phyloP scores from a whole-genome alignment of 2,888 invertebrate species.

The Dilophus febrilis region DNA sequence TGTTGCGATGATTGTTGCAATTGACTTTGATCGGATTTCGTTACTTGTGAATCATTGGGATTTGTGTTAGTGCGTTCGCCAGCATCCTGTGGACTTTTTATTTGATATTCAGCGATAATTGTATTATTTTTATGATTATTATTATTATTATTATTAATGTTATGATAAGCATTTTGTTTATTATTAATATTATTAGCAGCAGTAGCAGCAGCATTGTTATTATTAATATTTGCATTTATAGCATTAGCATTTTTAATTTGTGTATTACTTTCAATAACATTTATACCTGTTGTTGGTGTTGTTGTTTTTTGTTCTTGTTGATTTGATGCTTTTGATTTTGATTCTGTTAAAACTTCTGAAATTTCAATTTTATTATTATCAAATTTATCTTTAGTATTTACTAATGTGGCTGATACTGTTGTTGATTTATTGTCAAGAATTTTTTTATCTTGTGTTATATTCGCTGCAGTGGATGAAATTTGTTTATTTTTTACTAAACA shows the following conservation, averaged over 20 bases:
- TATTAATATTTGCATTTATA: background rate
- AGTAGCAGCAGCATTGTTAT: background rate
- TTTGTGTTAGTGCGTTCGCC: background rate
- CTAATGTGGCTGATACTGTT: background rate
- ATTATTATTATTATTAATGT: background rate
- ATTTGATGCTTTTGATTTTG: too few relatives aligned
- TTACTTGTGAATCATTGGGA: background rate
- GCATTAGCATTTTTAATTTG: background rate
- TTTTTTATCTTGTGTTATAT: constrained; percentile 7
- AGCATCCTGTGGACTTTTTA: constrained; percentile 2
- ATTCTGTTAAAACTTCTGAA: too few relatives aligned
- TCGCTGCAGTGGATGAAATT: too few relatives aligned
- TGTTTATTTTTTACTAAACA: constrained; percentile 9
- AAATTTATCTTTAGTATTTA: background rate
- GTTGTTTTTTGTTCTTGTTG: too few relatives aligned
- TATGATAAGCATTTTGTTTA: background rate
- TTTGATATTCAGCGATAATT: background rate
- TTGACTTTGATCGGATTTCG: too few relatives aligned
- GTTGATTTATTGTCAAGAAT: background rate
- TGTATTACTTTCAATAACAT: background rate
- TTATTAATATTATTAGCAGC: background rate
- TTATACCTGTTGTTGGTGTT: too few relatives aligned
- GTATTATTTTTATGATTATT: too few relatives aligned
- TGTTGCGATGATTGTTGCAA: constrained; percentile 1
- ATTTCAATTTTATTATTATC: background rate